Base-by-base conservation (phyloP, 37 sponge, comb jelly and placozoan genomes). In the Beroe ovata region DNA sequence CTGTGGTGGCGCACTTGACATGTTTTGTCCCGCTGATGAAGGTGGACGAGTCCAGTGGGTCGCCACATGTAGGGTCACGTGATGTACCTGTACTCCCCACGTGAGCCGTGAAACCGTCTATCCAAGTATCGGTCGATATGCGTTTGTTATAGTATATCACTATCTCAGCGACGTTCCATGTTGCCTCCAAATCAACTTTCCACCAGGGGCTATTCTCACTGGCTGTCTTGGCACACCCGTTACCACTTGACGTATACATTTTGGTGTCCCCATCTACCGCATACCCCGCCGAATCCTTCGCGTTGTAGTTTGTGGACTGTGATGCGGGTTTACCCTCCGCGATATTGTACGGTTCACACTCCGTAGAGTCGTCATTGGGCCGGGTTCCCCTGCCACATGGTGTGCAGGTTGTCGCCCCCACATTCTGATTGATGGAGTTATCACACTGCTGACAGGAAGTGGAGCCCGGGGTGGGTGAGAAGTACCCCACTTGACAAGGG, bases 341-440 rank as follows among this genome's bases (percentile, higher is more conserved):
- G 11, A 47, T 47, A 11, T 47, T 47, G 54, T 47, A 47, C 54
- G 54, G 84, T 40, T 77, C 84, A 40, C 84, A 77, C 54, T 77
- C 84, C 1, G 84, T 32, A 18, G 8, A 32, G 21, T 77, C 84
- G 41, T 22, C 20, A 35, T 77, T 77, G 21, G 84, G 84, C 14
- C 84, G 35, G 11, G 84, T 77, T 40, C 84, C 84, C 47, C 33
- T 77, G 22, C 41, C 54, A 42, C 84, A 77, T 8, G 42, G 38
- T 35, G 20, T 54, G 41, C 84, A 77, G 11, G 35, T 36, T 39
- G 28, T 40, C 84, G 39, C 54, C 41, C 84, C 84, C 54, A 77
- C 84, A 23, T 77, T 54, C 35, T 33, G 26, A 19, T 77, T 77
- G 22, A 77, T 77, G 22, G 54, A 42, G 84, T 77, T 40, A 20